Base-by-base conservation (phyloP, 2,113 vertebrate genomes). In the Setophaga coronata region DNA sequence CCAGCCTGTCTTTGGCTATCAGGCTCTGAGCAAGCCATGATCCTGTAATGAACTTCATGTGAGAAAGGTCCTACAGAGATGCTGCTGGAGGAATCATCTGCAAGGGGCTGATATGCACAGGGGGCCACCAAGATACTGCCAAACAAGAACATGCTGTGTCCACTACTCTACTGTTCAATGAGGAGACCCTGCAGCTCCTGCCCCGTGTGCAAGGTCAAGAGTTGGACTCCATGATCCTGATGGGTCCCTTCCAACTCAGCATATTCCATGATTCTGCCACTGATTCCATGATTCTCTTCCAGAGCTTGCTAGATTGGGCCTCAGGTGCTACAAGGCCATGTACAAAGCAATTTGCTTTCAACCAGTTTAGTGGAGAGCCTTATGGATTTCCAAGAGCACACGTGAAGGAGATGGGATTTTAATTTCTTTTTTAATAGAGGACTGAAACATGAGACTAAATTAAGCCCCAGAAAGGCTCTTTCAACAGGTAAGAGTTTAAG, bases 271-370 rank as follows among this genome's bases (percentile, higher is more conserved):
- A 54, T 18, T 31, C 40, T 89, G 18, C 14, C 17, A 26, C 2
- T 34, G 40, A 28, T 47, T 48, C 38, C 36, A 26, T 34, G 2
- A 76, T 31, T 79, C 11, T 51, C 18, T 70, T 61, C 43, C 60
- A 78, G 3, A 69, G 8, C 18, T 50, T 73, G 7, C 13, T 19
- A 31, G 24, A 61, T 42, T 48, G 43, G 38, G 42, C 34, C 51
- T 66, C 34, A 33, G 33, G 10, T 47, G 16, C 14, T 69, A 23
- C n/a, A 50, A 72, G 31, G 18, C 12, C 4, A 48, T 0, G 0
- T 19, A 38, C 8, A 53, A 71, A 31, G 10, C 10, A 53, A 31
- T 26, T 64, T 78, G 0, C 19, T 83, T 73, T 62, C 33, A 50
- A 24, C 2, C n/a, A 34, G 11, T 40, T 67, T 42, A 21, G 16